phyloP scores from a whole-genome alignment of 2,113 vertebrate species.

The Leucosticte australis region DNA sequence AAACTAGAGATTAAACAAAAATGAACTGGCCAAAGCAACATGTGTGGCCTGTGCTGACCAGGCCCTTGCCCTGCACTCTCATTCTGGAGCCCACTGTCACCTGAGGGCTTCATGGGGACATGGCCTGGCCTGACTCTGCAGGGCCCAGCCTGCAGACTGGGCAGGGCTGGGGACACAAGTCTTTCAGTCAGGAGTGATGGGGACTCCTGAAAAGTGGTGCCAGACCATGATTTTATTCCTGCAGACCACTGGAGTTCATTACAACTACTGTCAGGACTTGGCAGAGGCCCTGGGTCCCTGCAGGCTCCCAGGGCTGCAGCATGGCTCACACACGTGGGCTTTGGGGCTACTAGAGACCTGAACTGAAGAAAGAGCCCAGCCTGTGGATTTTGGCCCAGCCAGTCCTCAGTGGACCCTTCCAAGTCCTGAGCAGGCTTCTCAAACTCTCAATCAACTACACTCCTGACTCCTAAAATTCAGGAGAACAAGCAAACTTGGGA shows the following conservation, averaged over 20 bases:
- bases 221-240: neutral
- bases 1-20: neutral
- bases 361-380: neutral
- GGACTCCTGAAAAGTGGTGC: neutral
- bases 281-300: neutral
- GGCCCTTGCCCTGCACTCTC: neutral
- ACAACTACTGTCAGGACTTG: neutral
- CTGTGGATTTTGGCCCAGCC: neutral
- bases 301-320: neutral
- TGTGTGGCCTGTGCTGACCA: neutral
- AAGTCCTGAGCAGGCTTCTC: neutral
- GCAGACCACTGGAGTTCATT: neutral
- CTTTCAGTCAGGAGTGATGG: neutral
- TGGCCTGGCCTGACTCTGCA: neutral
- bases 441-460: neutral
- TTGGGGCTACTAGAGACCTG: neutral
- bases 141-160: neutral
- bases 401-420: neutral
- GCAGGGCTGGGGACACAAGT: neutral
- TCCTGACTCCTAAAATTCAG: neutral
- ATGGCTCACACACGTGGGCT: neutral
- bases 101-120: accelerated
- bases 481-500: neutral
- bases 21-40: neutral
- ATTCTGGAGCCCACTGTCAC: neutral